Base-by-base conservation (phyloP, 2,888 invertebrate genomes). In the Cephus sareptanus region DNA sequence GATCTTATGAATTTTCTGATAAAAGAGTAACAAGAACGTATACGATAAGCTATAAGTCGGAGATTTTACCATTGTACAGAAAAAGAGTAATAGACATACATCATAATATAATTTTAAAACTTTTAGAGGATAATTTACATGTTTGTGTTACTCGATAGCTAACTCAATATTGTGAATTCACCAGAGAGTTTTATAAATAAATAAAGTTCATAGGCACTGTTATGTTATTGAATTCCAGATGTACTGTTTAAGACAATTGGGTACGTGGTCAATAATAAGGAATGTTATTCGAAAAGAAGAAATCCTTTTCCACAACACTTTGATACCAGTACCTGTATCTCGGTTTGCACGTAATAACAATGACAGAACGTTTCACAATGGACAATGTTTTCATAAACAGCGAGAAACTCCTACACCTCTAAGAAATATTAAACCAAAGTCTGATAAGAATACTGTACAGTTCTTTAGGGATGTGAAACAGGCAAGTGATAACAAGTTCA, bases 11-110 rank as follows among this genome's bases (percentile, higher is more conserved):
- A 75, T 90, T 88, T 81, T 80, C 88, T 23, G 80, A 84, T 40
- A 84, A 85, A 69, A 84, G 85, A 80, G 84, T 85, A 30, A 88
- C 88, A 34, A 86, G 84, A 76, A 92, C 92, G 75, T 92, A 89
- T 79, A 89, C 90, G 81, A 89, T 92, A 79, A 87, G 80, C 56
- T 92, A 92, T 80, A 87, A 85, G 79, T 91, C 92, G n/a, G 84
- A 85, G 77, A 81, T 81, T n/a, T 78, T 88, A 34, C 91, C 92
- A 34, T 82, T 92, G 74, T 83, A 89, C 79, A 88, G 90, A 79
- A 84, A 87, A 76, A 85, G 89, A 84, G 88, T 90, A 34, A 86
- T 92, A 34, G 81, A 89, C 73, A 84, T 92, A 56, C 92, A 92
- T 83, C 82, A 88, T 77, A 88, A 88, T 79, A 74, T 90, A 74